Percentiles rank a stretch among this genome's conserved stretches.
Conservation (phyloP, 1,140 invertebrate genomes). For the Triops longicaudatus region DNA sequence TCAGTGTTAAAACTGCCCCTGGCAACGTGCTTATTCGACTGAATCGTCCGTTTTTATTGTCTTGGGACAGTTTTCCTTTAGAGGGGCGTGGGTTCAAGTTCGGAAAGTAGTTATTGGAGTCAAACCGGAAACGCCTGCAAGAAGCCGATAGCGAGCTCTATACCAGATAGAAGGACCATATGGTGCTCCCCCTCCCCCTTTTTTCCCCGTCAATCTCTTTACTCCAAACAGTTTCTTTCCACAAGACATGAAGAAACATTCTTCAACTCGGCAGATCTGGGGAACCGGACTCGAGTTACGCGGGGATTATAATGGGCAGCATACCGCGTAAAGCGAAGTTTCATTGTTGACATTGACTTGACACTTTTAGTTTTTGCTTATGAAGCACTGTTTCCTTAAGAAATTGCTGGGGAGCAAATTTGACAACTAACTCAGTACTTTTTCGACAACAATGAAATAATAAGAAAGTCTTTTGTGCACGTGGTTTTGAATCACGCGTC, state of each 20-base stretch:
- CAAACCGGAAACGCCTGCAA: background rate
- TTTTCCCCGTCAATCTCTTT: background rate
- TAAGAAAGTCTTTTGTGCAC: too few species aligned
- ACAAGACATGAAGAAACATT: background rate
- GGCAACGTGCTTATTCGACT: slow-evolving; percentile 3
- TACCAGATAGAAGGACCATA: background rate
- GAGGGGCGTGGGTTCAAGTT: background rate
- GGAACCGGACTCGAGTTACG: too few species aligned
- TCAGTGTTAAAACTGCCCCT: background rate
- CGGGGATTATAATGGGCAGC: too few species aligned
- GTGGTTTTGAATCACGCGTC: too few species aligned
- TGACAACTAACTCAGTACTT: too few species aligned
- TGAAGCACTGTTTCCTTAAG: too few species aligned
- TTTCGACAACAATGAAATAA: too few species aligned
- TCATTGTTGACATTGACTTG: too few species aligned
- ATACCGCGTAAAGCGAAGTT: too few species aligned
- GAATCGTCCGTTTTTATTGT: slow-evolving; percentile 4
- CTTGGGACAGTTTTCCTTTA: background rate
- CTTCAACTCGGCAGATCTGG: background rate
- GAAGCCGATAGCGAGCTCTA: background rate
- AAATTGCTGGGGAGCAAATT: too few species aligned
- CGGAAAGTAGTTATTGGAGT: background rate
- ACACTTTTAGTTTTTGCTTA: too few species aligned
- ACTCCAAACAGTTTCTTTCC: background rate
- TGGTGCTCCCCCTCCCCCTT: background rate